Conservation (phyloP, 2,888 invertebrate species). For the Drosophila subsilvestris region DNA sequence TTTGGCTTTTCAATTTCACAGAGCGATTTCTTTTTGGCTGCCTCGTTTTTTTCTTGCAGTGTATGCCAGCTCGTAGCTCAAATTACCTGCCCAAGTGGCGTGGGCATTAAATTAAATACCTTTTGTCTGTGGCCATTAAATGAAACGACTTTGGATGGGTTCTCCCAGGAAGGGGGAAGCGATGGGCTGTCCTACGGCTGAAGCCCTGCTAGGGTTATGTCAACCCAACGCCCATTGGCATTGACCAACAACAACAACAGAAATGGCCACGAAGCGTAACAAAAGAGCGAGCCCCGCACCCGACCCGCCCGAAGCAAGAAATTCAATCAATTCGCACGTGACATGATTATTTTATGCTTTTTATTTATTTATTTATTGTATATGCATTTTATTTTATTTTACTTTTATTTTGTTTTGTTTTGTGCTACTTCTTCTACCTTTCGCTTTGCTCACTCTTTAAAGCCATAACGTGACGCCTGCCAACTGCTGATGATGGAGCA, state of each 20-base stretch:
- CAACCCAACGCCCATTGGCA: not conserved
- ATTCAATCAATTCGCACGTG: slow-evolving; percentile 82
- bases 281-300: slow-evolving; percentile 72
- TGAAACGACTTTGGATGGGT: slow-evolving; percentile 40
- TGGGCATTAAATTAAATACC: slow-evolving; percentile 74
- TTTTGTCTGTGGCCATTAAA: slow-evolving; percentile 71
- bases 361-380: slow-evolving; percentile 72
- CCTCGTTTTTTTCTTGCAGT: slow-evolving; percentile 24
- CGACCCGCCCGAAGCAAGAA: slow-evolving; percentile 56
- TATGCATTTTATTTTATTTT: slow-evolving; percentile 60
- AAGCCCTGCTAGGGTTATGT: slow-evolving; percentile 15
- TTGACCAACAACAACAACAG: slow-evolving; percentile 20
- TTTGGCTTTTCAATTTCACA: slow-evolving; percentile 51
- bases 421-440: slow-evolving; percentile 9
- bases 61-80: slow-evolving; percentile 53
- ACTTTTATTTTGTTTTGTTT: slow-evolving; percentile 11
- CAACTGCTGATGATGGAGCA: slow-evolving; percentile 19
- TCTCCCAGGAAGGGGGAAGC: not conserved
- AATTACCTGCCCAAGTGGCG: slow-evolving; percentile 69
- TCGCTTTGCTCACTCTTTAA: slow-evolving; percentile 26
- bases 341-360: slow-evolving; percentile 79
- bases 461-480: slow-evolving; percentile 22
- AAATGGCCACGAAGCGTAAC: slow-evolving; percentile 41
- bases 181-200: not conserved
- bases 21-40: not conserved